These are phyloP conservation scores for Eleginops maclovinus DNA, from an alignment of 2,113 vertebrate genomes.

Conservation along the genomic window DNA sequence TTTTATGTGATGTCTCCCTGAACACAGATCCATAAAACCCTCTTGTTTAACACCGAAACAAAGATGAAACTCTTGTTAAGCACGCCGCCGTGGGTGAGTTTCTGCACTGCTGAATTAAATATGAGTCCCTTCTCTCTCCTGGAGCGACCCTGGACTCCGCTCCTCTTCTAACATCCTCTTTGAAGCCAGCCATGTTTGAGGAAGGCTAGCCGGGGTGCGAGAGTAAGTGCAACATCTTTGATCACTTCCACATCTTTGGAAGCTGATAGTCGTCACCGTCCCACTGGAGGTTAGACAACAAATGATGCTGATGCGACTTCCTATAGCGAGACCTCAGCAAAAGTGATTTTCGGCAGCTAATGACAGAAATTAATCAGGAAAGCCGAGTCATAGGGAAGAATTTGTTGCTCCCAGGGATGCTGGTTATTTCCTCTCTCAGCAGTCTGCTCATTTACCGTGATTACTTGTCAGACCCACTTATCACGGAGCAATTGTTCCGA, in stretches of 20 bases:
- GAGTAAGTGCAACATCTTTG: constrained; percentile 41
- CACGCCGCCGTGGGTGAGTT: constrained; percentile 47
- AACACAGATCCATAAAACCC: constrained; percentile 34
- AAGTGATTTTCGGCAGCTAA: constrained; percentile 50
- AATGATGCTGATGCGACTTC: constrained; percentile 28
- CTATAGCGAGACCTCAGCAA: constrained; percentile 23
- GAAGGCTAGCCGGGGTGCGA: constrained; percentile 28
- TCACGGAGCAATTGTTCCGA: constrained; percentile 9
- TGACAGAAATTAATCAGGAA: constrained; percentile 57
- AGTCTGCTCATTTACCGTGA: constrained; percentile 39
- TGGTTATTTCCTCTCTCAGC: constrained; percentile 49
- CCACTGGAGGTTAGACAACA: constrained; percentile 45
- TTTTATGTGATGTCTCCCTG: constrained; percentile 1
- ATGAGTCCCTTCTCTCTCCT: constrained; percentile 42
- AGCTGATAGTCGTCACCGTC: constrained; percentile 35
- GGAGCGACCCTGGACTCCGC: constrained; percentile 30
- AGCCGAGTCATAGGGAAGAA: constrained; percentile 55
- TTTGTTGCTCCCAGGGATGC: constrained; percentile 31
- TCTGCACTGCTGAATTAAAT: constrained; percentile 65
- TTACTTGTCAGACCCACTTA: constrained; percentile 25
- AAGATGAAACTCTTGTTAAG: constrained; percentile 62
- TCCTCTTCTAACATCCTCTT: constrained; percentile 48
- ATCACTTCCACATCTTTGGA: constrained; percentile 48
- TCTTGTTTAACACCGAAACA: constrained; percentile 57
- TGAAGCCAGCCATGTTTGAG: constrained; percentile 57